phyloP scores from a whole-genome alignment of 2,888 invertebrate species.

The Chirona hameri region DNA sequence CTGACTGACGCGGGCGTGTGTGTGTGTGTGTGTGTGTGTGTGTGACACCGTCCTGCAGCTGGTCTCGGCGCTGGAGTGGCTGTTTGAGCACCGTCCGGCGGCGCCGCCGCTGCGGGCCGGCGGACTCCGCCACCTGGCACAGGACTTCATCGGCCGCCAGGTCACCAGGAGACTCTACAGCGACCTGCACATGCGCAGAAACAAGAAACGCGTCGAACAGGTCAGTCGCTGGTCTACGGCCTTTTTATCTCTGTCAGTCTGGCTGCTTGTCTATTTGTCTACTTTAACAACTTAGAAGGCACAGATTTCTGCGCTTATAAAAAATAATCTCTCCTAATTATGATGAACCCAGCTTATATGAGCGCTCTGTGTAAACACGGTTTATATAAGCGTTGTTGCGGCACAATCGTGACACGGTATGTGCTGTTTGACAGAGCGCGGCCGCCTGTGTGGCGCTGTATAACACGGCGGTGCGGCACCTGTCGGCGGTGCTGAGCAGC shows the following conservation, averaged over 20 bases:
- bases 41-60: background rate
- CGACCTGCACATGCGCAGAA: background rate
- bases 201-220: constrained; percentile 11
- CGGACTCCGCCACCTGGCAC: background rate
- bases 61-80: constrained; percentile 2
- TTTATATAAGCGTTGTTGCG: too few species aligned
- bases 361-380: too few species aligned
- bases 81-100: background rate
- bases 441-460: background rate
- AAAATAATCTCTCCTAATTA: too few species aligned
- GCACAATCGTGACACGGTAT: background rate
- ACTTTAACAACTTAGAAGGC: too few species aligned
- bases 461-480: background rate
- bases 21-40: too few species aligned
- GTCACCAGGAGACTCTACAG: background rate
- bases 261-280: too few species aligned
- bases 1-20: too few species aligned
- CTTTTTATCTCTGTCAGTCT: too few species aligned
- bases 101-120: background rate
- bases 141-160: background rate
- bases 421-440: background rate
- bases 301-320: too few species aligned
- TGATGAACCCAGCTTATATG: too few species aligned
- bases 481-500: background rate
- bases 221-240: too few species aligned